Evolutionary conservation across 2,113 vertebrate genomes (phyloP), one percentile per base, ranked within the genome.

Genomic region (Acanthisitta chloris): DNA sequence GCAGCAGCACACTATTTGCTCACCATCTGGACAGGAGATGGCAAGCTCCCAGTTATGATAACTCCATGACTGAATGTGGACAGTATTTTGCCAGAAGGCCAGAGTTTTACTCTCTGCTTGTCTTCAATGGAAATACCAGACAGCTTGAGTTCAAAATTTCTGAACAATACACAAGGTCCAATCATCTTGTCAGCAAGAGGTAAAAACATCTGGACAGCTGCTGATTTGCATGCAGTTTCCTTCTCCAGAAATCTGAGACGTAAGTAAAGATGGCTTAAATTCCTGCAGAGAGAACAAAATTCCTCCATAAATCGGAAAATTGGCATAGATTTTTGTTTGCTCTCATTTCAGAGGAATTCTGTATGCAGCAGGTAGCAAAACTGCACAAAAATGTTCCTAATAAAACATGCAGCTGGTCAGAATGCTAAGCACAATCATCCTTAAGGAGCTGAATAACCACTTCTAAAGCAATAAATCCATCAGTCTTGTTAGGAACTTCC

Each of bases 181-280:
- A 86, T 90, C 87, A 59, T 93, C 66, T 91, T 86, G 87, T 93
- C 87, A 95, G 76, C 92, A 94, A 96, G 88, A 90, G 43, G 72
- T 86, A 96, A 92, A 90, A 89, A 85, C 90, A 89, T 92, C 94
- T 93, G 95, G 83, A 66, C 74, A 90, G 81, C 61, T 87, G 82
- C 72, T 92, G 74, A 91, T 91, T 57, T 77, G 31, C 87, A 70
- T 61, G 79, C 43, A 91, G 94, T 86, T 95, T 80, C 72, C 40
- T 83, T 91, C 86, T 81, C 62, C 20, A 15, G 74, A 80, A 82
- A 69, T 72, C 54, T 14, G 57, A 96, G 79, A 85, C 3, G 2
- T 58, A 74, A 67, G 66, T 81, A 84, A 86, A 91, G 82, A 85
- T 38, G 67, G 62, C 77, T 92, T 78, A 82, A 69, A 46, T 77